phyloP scores from a whole-genome alignment of 2,888 invertebrate species.

The Bursaphelenchus okinawaensis region DNA sequence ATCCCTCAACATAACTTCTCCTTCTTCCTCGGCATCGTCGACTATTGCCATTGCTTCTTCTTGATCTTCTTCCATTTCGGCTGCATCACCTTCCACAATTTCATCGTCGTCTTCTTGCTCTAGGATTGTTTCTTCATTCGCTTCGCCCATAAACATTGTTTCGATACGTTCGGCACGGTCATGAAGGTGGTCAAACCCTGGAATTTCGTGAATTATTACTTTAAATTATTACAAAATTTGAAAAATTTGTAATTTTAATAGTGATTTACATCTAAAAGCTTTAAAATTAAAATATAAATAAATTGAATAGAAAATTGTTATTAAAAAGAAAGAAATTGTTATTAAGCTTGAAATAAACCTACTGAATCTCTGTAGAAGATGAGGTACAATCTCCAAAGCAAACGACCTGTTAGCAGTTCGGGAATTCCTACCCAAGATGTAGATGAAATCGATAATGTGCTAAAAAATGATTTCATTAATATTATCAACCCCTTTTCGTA shows the following conservation, averaged over 20 bases:
- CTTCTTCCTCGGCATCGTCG: constrained; percentile 3
- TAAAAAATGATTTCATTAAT: too few relatives aligned
- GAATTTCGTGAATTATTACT: too few relatives aligned
- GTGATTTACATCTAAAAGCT: too few relatives aligned
- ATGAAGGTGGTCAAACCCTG: constrained; percentile 7
- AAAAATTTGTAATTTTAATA: too few relatives aligned
- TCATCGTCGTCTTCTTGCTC: not conserved
- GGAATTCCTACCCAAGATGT: constrained; percentile 4
- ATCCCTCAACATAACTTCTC: not conserved
- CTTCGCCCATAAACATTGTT: not conserved
- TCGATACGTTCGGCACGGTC: constrained; percentile 3
- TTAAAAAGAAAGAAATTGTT: not conserved
- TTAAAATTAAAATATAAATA: too few relatives aligned
- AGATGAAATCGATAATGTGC: constrained; percentile 5
- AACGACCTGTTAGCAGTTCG: constrained; percentile 3
- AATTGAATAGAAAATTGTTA: too few relatives aligned
- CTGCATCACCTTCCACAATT: not conserved
- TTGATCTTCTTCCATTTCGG: not conserved
- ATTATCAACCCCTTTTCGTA: too few relatives aligned
- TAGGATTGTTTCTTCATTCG: not conserved
- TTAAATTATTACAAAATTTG: too few relatives aligned
- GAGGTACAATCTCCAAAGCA: constrained; percentile 9
- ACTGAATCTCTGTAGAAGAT: constrained; percentile 3
- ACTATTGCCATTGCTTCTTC: not conserved
- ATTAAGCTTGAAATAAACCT: not conserved